Base-by-base conservation (phyloP, 2,888 invertebrate species). In the Pherbina coryleti region DNA sequence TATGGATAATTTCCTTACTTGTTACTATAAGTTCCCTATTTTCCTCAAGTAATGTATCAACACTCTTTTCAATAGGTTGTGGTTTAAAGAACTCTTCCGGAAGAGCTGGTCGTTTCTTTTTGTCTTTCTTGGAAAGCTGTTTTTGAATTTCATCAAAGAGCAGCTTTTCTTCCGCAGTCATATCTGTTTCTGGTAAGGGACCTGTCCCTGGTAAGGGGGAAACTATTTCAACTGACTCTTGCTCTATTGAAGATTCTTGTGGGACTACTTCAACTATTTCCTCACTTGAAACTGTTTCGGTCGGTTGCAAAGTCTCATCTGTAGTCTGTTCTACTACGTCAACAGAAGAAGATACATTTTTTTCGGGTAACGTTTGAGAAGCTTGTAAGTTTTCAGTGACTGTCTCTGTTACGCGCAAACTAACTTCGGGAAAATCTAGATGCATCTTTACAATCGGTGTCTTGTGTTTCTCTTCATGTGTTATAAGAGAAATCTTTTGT, bases 381-480 rank as follows among this genome's bases (percentile, higher is more conserved):
- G 84, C 82, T 51, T 87, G 84, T 66, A 84, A 66, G 73, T 85
- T 86, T 83, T 89, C 85, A 22, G 87, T 87, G 74, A 88, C 83
- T 53, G 86, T 89, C 80, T 89, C 86, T 17, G 86, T 87, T 53
- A 89, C 87, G 79, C 86, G 84, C 79, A 89, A 84, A 79, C 87
- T 88, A 78, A 89, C 86, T 82, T 87, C 85, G 19, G 90, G 90
- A 81, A 90, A 91, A 90, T 93, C 90, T 91, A 93, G 91, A 91
- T 93, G 91, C 90, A 93, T 85, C 88, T 92, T 90, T 90, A 93
- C 91, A 64, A 93, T 92, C 14, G 94, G 94, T 79, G 92, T 92
- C 85, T 93, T 90, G 88, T 92, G 92, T 82, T 93, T 92, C 89
- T 94, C 93, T 89, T 94, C 94, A 79, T 94, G 94, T 5, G 94